Evolutionary conservation across 2,797 vertebrate genomes (phyloP).

Genomic region (Hephaestus fuliginosus): DNA sequence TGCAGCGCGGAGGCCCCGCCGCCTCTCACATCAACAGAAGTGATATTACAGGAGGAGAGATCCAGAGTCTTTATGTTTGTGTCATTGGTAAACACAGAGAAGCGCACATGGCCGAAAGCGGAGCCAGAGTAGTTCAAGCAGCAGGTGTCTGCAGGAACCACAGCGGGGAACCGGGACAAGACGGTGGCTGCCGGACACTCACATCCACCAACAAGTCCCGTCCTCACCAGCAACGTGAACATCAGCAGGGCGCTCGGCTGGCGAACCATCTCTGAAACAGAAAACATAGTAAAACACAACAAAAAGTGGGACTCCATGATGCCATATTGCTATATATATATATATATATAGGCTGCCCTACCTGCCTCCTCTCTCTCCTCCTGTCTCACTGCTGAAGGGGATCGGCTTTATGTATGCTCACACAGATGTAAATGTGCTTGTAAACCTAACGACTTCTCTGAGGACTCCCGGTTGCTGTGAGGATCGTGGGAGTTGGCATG

Average conservation of each 20-base stretch:
- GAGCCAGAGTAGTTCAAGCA: constrained; percentile 91
- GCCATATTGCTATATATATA: not conserved
- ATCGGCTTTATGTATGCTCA: constrained; percentile 55
- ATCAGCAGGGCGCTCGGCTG: constrained; percentile 68
- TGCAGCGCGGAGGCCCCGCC: constrained; percentile 66
- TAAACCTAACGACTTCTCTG: constrained; percentile 68
- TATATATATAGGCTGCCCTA: constrained; percentile 1
- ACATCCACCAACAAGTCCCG: constrained; percentile 69
- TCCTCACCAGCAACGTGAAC: constrained; percentile 54
- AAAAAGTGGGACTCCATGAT: constrained; percentile 1
- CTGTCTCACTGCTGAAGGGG: constrained; percentile 27
- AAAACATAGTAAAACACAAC: constrained; percentile 31
- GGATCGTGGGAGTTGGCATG: constrained; percentile 74
- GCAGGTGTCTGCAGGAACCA: constrained; percentile 76
- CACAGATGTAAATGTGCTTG: constrained; percentile 53
- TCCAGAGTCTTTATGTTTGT: constrained; percentile 84
- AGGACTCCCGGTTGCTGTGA: constrained; percentile 78
- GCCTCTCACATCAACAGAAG: constrained; percentile 56
- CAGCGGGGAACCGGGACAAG: constrained; percentile 77
- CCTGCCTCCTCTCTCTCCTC: constrained; percentile 35
- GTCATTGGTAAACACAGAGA: constrained; percentile 81
- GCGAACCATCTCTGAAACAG: constrained; percentile 74
- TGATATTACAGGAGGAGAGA: constrained; percentile 88
- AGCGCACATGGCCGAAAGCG: constrained; percentile 81
- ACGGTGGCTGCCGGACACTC: constrained; percentile 82